Evolutionary conservation across 2,113 vertebrate species (phyloP), one percentile per base, ranked within the genome.

Genomic region (Ammospiza nelsoni): DNA sequence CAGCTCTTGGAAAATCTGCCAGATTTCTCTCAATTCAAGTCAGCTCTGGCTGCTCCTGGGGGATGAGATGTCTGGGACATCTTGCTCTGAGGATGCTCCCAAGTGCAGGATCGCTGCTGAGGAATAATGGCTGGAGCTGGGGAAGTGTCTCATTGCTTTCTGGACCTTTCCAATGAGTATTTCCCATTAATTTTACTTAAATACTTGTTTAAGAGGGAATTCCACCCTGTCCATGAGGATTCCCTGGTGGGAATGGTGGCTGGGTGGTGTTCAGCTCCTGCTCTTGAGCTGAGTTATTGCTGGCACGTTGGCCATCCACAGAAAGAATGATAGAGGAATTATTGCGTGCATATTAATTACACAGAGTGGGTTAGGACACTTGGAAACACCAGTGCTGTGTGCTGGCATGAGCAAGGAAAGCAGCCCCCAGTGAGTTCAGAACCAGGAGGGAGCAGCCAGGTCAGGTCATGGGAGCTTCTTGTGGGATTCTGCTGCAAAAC

Each of bases 341-440:
- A 49, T 8, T 69, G 22, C 6, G 6, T 10, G 9, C 9, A 2
- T 37, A 4, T 28, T 20, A 59, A 82, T 15, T 2, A 13, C 1
- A 3, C 3, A 11, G 61, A 78, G 39, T 7, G 51, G 37, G 20
- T 23, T 51, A 33, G 35, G 18, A 8, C 22, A 1, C 22, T 28
- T 14, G 49, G 48, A 17, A 35, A 2, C 4, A 13, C 18, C 41
- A 3, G 22, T 15, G 37, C 17, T 7, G 19, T 2, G 31, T 35
- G 33, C 3, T 62, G 37, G 37, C 4, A 41, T 5, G 5, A 52
- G 59, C 37, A 23, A 31, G 54, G 61, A n/a, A 44, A 0, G 25
- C 33, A 66, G 12, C 15, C 24, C 51, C 20, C 12, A 2, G 2
- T 0, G 6, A 31, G n/a, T 16, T 43, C 51, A 2, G 3, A 39